Conservation (phyloP, 2,888 invertebrate genomes). For the Mayetiola destructor region DNA sequence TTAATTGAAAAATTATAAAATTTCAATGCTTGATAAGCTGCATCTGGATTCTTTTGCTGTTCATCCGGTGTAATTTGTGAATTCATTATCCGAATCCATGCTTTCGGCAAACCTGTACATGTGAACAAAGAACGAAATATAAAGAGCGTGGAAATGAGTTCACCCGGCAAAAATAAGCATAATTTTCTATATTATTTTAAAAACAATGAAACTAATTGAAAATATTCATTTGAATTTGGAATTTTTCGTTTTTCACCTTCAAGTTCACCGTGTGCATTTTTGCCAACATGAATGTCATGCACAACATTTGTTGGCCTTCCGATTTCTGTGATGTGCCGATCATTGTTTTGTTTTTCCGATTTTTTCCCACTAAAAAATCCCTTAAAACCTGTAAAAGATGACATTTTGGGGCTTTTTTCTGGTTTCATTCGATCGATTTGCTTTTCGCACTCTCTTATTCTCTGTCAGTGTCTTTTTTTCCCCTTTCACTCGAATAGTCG, state of each 20-base stretch:
- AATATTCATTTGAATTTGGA: no score
- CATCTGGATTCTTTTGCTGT: slow-evolving; percentile 77
- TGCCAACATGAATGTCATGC: slow-evolving; percentile 75
- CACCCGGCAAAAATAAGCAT: not conserved
- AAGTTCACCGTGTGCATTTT: slow-evolving; percentile 68
- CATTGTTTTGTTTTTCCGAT: slow-evolving; percentile 23
- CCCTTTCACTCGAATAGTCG: not conserved
- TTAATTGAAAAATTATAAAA: slow-evolving; percentile 79
- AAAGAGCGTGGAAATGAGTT: not conserved
- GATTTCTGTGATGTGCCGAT: slow-evolving; percentile 40
- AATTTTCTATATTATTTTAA: no score
- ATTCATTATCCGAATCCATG: slow-evolving; percentile 67
- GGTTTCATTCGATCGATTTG: not conserved
- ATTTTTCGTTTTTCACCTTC: no score
- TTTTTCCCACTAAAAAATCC: slow-evolving; percentile 15
- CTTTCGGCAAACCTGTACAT: slow-evolving; percentile 50
- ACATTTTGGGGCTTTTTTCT: slow-evolving; percentile 4
- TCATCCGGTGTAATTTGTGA: slow-evolving; percentile 74
- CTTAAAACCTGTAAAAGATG: slow-evolving; percentile 14
- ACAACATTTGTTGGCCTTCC: slow-evolving; percentile 74
- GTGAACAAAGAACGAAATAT: slow-evolving; percentile 27
- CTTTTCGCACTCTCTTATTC: not conserved
- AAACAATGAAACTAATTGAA: no score
- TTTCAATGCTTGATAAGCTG: slow-evolving; percentile 79
- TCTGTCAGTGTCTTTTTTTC: not conserved